phyloP scores from a whole-genome alignment of 2,797 vertebrate species.

The Chiloscyllium punctatum region DNA sequence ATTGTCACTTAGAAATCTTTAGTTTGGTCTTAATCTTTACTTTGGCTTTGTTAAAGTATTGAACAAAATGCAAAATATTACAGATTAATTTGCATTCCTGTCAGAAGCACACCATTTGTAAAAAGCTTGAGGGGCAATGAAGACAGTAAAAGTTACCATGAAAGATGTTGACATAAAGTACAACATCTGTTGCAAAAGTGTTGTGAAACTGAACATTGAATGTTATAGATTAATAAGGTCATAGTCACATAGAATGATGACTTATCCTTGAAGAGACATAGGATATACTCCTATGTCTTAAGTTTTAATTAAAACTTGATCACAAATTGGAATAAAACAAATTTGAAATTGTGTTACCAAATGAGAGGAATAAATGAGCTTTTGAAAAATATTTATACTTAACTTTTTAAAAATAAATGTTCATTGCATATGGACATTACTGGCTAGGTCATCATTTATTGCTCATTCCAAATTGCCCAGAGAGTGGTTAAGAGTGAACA shows the following conservation, averaged over 20 bases:
- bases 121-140: not conserved
- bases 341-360: not conserved
- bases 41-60: not conserved
- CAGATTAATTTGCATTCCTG: not conserved
- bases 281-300: not conserved
- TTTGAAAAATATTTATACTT: not conserved
- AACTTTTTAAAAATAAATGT: not conserved
- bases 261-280: not conserved
- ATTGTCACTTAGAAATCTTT: not conserved
- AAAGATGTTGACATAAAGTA: not conserved
- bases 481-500: too few relatives aligned
- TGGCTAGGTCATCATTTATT: too few relatives aligned
- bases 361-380: not conserved
- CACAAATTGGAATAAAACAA: not conserved
- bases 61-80: not conserved
- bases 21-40: not conserved
- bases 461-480: too few relatives aligned
- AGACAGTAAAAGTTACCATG: not conserved
- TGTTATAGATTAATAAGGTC: not conserved
- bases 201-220: not conserved
- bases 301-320: not conserved
- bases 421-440: too few relatives aligned
- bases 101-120: not conserved
- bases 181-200: not conserved
- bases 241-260: not conserved